Percentiles rank a stretch among this genome's conserved stretches.
These are phyloP conservation scores for Xylota sylvarum DNA, from an alignment of 2,888 invertebrate genomes.

Conservation along the genomic window DNA sequence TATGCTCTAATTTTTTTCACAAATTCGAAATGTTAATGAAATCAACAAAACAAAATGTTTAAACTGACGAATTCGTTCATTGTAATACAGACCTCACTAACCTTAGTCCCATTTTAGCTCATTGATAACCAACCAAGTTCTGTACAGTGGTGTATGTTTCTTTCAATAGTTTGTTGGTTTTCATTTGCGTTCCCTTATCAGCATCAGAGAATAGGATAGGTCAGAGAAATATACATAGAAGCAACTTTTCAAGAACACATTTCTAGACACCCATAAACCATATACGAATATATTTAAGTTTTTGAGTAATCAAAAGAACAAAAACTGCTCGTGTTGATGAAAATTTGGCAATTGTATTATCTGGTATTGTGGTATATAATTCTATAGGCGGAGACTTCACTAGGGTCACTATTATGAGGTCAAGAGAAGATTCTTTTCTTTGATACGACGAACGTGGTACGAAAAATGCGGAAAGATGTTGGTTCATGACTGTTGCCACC, in stretches of 20 bases:
- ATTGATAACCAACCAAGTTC: slow-evolving; percentile 43
- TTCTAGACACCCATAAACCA: neutral
- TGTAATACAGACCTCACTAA: slow-evolving; percentile 48
- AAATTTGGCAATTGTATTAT: slow-evolving; percentile 23
- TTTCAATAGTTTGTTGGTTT: neutral
- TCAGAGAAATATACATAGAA: slow-evolving; percentile 52
- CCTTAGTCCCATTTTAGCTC: slow-evolving; percentile 66
- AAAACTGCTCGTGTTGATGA: neutral
- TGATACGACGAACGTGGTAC: no score
- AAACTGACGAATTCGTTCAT: slow-evolving; percentile 20
- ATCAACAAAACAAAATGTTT: neutral
- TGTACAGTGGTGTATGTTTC: neutral
- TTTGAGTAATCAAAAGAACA: neutral
- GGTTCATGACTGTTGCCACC: slow-evolving; percentile 33
- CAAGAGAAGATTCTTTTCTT: slow-evolving; percentile 41
- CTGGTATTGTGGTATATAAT: slow-evolving; percentile 26
- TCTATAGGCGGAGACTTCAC: slow-evolving; percentile 9
- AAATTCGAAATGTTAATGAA: slow-evolving; percentile 4
- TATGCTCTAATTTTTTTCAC: slow-evolving; percentile 5
- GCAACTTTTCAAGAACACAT: slow-evolving; percentile 41
- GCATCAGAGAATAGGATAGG: slow-evolving; percentile 54
- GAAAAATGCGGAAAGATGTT: slow-evolving; percentile 10
- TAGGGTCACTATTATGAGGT: slow-evolving; percentile 38
- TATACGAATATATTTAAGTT: neutral
- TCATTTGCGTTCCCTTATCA: slow-evolving; percentile 20